A percentile compares a stretch with the other conserved stretches of the same genome.
Conservation (phyloP, 1,140 invertebrate genomes). For the Diachasmimorpha longicaudata region DNA sequence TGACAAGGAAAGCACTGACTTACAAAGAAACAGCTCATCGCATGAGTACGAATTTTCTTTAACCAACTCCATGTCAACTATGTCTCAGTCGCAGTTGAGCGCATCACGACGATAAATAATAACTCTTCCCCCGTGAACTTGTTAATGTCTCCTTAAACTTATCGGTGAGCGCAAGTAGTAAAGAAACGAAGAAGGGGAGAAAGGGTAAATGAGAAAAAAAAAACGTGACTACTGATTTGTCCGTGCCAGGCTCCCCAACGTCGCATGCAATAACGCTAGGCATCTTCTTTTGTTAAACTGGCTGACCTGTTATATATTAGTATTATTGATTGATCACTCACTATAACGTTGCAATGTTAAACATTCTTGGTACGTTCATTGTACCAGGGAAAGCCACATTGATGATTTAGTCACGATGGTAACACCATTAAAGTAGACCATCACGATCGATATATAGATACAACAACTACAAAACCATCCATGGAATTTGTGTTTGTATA, state of each 20-base stretch:
- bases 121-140: not conserved
- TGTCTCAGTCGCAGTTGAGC: not conserved
- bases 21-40: too few species aligned
- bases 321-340: conserved; percentile 12
- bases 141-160: not conserved
- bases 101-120: not conserved
- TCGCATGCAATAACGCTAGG: conserved; percentile 1
- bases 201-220: not conserved
- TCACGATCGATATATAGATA: not conserved
- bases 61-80: not conserved
- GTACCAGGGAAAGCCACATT: not conserved
- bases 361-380: not conserved
- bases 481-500: not conserved
- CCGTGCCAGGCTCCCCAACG: conserved; percentile 5
- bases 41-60: not conserved
- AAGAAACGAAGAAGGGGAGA: not conserved
- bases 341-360: not conserved
- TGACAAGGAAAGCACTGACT: too few species aligned
- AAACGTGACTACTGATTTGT: not conserved
- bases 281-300: not conserved
- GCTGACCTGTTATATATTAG: not conserved
- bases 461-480: not conserved
- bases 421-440: not conserved
- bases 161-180: not conserved
- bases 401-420: conserved; percentile 6